Percentiles rank a stretch among this genome's conserved stretches.
Evolutionary conservation across 2,797 vertebrate genomes (phyloP).

Genomic region (Sebastes kiyomatsui): DNA sequence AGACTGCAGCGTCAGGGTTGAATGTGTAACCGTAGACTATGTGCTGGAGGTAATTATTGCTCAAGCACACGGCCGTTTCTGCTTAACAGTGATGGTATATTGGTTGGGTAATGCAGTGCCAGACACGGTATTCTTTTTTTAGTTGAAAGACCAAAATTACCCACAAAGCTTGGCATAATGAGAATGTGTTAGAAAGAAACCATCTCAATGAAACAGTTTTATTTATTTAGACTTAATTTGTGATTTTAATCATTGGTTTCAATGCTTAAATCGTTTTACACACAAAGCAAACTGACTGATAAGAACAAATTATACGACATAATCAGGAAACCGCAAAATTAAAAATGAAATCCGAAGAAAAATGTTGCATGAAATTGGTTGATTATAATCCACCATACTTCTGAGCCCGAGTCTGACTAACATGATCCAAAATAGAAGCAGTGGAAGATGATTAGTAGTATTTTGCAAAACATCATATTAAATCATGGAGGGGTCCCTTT

Average conservation of each 20-base stretch:
- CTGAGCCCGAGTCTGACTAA: not conserved
- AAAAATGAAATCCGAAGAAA: not conserved
- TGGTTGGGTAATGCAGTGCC: not conserved
- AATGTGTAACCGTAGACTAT: conserved; percentile 17
- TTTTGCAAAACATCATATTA: not conserved
- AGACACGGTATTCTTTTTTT: not conserved
- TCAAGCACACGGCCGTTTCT: not conserved
- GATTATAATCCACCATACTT: not conserved
- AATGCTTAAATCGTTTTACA: not conserved
- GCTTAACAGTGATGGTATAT: not conserved
- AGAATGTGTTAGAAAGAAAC: not conserved
- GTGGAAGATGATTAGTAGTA: not conserved
- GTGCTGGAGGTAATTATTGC: conserved; percentile 35
- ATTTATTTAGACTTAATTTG: not conserved
- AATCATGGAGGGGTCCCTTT: not conserved
- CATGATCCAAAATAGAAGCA: not conserved
- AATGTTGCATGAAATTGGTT: not conserved
- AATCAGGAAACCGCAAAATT: too few relatives aligned
- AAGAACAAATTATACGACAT: not conserved
- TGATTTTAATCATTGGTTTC: not conserved
- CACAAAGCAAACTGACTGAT: not conserved
- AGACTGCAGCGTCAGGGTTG: conserved; percentile 34
- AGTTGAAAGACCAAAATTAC: not conserved
- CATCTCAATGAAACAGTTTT: not conserved
- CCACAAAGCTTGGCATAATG: not conserved